These are phyloP conservation scores for Panagrolaimus sp. DNA, from an alignment of 1,140 invertebrate genomes.

Conservation along the genomic window DNA sequence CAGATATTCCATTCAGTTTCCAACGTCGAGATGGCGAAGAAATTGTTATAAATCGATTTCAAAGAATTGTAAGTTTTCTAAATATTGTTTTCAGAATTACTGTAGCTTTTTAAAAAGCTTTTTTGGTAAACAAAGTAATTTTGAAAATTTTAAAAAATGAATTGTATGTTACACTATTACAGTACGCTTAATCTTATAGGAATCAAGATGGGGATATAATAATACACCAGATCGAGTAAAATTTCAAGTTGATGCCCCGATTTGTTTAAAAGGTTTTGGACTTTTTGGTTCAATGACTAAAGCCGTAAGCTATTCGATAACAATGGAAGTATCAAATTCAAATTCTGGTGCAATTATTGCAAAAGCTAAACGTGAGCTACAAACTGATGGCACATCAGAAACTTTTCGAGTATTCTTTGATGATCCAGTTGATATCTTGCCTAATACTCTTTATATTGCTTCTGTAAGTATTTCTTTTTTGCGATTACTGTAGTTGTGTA, in stretches of 20 bases:
- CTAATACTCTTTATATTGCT: constrained; percentile 75
- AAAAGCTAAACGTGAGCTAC: constrained; percentile 72
- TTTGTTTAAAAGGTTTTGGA: constrained; percentile 80
- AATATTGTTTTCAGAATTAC: no score
- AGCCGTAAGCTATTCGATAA: constrained; percentile 73
- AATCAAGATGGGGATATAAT: constrained; percentile 78
- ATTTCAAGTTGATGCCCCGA: constrained; percentile 74
- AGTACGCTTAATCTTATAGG: constrained; percentile 48
- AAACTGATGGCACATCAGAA: constrained; percentile 73
- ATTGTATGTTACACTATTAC: no score
- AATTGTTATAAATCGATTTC: constrained; percentile 73
- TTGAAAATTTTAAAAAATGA: no score
- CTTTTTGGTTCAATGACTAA: constrained; percentile 79
- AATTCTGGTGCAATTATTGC: constrained; percentile 72
- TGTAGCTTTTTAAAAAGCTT: no score
- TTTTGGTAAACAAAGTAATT: no score
- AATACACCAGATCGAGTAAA: constrained; percentile 77
- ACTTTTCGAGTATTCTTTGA: constrained; percentile 82
- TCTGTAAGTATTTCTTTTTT: no score
- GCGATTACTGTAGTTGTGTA: no score
- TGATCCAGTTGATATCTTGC: constrained; percentile 75
- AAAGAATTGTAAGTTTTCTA: constrained; percentile 63
- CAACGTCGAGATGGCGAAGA: constrained; percentile 64
- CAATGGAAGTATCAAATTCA: constrained; percentile 70
- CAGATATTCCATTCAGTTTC: constrained; percentile 66